phyloP scores from a whole-genome alignment of 2,113 vertebrate species.

The Crocuta crocuta region DNA sequence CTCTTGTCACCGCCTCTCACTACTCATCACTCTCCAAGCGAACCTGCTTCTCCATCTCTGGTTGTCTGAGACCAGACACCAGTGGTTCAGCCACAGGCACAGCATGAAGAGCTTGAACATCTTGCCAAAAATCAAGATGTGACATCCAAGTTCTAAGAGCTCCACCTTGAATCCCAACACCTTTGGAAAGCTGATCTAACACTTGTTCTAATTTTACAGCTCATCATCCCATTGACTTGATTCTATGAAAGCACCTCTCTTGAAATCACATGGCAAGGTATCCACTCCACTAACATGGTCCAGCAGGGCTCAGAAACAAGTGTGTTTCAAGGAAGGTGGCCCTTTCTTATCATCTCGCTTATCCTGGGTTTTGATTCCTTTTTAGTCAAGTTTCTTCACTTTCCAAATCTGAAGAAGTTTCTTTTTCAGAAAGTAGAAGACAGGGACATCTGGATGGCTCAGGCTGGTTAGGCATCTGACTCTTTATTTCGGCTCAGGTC shows the following conservation, averaged over 20 bases:
- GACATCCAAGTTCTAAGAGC: not conserved
- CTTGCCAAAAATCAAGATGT: not conserved
- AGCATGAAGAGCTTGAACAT: not conserved
- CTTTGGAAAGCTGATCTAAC: not conserved
- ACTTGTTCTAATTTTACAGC: not conserved
- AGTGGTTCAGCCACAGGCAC: not conserved
- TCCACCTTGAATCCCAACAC: not conserved
- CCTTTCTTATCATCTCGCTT: not conserved
- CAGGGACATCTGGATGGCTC: too few relatives aligned
- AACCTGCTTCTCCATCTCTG: not conserved
- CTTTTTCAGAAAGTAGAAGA: not conserved
- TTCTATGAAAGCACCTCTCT: not conserved
- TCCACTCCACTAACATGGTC: not conserved
- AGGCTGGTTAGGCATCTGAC: too few relatives aligned
- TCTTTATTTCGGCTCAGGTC: too few relatives aligned
- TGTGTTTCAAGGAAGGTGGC: not conserved
- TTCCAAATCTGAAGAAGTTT: not conserved
- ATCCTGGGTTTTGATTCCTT: not conserved
- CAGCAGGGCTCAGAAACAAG: not conserved
- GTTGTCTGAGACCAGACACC: not conserved
- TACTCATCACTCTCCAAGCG: too few relatives aligned
- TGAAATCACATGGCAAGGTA: too few relatives aligned
- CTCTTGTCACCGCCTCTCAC: not conserved
- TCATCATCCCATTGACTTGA: accelerated
- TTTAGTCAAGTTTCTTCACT: not conserved